These are phyloP conservation scores for Tachysurus vachellii DNA, from an alignment of 2,113 vertebrate species.

Conservation along the genomic window DNA sequence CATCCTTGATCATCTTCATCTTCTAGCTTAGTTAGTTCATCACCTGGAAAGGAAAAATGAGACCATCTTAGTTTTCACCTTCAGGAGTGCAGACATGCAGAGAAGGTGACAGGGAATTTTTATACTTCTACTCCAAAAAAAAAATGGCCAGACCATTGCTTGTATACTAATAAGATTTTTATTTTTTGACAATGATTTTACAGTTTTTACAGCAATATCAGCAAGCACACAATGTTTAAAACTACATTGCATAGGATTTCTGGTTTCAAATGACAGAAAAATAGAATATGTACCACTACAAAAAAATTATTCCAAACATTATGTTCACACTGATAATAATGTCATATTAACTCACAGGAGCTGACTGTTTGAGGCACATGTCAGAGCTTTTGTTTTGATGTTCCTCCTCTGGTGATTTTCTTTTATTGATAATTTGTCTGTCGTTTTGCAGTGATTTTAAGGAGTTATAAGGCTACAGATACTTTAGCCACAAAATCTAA, in stretches of 20 bases:
- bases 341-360: neutral
- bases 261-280: neutral
- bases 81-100: neutral
- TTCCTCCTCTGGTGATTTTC: neutral
- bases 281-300: neutral
- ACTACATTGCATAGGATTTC: neutral
- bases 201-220: neutral
- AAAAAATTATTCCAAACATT: neutral
- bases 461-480: neutral
- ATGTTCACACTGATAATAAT: neutral
- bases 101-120: neutral
- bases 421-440: neutral
- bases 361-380: neutral
- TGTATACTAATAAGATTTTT: neutral
- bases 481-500: neutral
- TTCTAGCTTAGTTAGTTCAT: constrained; percentile 91
- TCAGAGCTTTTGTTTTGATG: neutral
- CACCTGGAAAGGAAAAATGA: constrained; percentile 73
- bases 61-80: neutral
- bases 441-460: neutral
- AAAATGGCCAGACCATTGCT: neutral
- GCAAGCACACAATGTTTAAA: neutral
- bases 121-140: neutral
- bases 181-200: neutral
- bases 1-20: constrained; percentile 97